phyloP scores from a whole-genome alignment of 2,888 invertebrate genomes.

The Baccha elongata region DNA sequence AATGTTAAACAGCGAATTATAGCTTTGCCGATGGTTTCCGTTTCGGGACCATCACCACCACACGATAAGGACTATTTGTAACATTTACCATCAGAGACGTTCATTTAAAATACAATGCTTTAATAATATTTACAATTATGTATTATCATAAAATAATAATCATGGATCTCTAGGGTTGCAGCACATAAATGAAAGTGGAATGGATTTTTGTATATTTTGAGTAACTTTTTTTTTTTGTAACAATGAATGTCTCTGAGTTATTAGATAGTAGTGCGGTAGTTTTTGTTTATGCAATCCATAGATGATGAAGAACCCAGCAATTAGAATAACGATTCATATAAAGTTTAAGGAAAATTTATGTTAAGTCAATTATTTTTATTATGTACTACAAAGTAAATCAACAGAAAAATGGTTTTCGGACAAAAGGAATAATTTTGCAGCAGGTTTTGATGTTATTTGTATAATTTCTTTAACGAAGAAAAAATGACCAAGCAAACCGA shows the following conservation, averaged over 20 bases:
- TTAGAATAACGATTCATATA: conserved; percentile 25
- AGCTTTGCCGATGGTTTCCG: conserved; percentile 88
- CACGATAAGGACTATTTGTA: conserved; percentile 85
- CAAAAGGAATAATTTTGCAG: background rate
- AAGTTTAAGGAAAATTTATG: conserved; percentile 19
- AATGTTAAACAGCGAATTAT: conserved; percentile 78
- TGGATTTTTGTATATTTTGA: conserved; percentile 4
- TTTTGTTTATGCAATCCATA: conserved; percentile 32
- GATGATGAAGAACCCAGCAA: conserved; percentile 15
- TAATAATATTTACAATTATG: conserved; percentile 21
- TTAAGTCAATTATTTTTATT: conserved; percentile 67
- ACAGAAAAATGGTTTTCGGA: background rate
- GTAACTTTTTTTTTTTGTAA: conserved; percentile 11
- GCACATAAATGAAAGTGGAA: conserved; percentile 11
- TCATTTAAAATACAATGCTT: conserved; percentile 79
- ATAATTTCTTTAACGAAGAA: no score
- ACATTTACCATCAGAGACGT: conserved; percentile 83
- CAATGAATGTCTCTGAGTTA: conserved; percentile 70
- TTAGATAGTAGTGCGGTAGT: background rate
- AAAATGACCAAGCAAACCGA: no score
- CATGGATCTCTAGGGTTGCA: conserved; percentile 49
- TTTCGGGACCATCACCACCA: conserved; percentile 91
- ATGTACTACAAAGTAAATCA: background rate
- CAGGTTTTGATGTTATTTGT: no score
- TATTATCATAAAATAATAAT: background rate